Evolutionary conservation across 2,113 vertebrate species (phyloP).

Genomic region (Corythoichthys haematopterus): DNA sequence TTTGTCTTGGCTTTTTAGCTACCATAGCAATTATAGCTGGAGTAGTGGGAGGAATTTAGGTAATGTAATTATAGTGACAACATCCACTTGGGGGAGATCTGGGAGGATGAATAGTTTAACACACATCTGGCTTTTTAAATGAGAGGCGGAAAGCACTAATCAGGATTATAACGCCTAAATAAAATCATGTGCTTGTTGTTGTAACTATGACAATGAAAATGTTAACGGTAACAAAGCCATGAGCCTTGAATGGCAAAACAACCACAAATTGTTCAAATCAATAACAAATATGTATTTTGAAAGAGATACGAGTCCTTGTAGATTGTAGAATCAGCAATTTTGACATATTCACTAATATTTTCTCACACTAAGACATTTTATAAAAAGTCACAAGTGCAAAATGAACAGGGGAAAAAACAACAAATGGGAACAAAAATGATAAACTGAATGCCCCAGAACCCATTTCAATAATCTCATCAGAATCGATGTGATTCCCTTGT

Average conservation of each 20-base stretch:
- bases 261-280: not conserved
- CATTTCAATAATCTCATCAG: too few relatives aligned
- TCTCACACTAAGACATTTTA: too few relatives aligned
- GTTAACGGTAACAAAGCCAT: not conserved
- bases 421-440: too few relatives aligned
- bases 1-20: conserved; percentile 4
- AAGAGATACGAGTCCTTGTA: not conserved
- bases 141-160: conserved; percentile 2
- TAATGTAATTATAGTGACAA: conserved; percentile 8
- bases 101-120: conserved; percentile 4
- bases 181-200: not conserved
- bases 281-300: not conserved
- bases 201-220: not conserved
- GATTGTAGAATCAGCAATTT: not conserved
- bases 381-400: too few relatives aligned
- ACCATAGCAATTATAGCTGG: not conserved
- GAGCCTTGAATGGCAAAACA: too few relatives aligned
- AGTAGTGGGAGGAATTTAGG: conserved; percentile 5
- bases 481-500: too few relatives aligned
- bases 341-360: not conserved
- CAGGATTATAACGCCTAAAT: not conserved
- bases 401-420: too few relatives aligned
- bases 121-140: conserved; percentile 8
- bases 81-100: conserved; percentile 4
- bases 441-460: too few relatives aligned